Conservation (phyloP, 2,113 vertebrate species). For the Peromyscus leucopus region DNA sequence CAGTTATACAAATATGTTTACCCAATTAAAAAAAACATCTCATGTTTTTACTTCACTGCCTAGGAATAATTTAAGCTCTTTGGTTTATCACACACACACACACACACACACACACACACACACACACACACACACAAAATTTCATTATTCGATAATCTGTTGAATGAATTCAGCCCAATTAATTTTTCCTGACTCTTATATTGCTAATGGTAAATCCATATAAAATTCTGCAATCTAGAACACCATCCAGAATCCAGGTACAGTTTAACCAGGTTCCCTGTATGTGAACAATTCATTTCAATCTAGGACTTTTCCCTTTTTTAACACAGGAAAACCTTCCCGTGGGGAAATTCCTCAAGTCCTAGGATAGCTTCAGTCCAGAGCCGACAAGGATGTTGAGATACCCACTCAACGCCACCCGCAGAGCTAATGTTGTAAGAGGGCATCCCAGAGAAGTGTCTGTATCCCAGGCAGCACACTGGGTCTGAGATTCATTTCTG, state of each 20-base stretch:
- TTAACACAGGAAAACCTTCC: background rate
- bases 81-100: background rate
- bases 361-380: background rate
- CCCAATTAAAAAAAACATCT: background rate
- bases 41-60: background rate
- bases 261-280: background rate
- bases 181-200: background rate
- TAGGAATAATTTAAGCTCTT: background rate
- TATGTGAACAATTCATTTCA: background rate
- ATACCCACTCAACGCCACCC: no score
- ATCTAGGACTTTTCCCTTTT: background rate
- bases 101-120: no score
- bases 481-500: background rate
- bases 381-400: background rate
- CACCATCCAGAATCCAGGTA: background rate
- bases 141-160: background rate
- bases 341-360: accelerated
- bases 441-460: background rate
- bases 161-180: background rate
- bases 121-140: background rate
- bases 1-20: background rate
- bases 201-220: background rate
- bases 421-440: no score
- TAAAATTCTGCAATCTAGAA: background rate
- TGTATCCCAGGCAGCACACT: accelerated